Evolutionary conservation across 2,113 vertebrate genomes (phyloP).

Genomic region (Erythrocebus patas): DNA sequence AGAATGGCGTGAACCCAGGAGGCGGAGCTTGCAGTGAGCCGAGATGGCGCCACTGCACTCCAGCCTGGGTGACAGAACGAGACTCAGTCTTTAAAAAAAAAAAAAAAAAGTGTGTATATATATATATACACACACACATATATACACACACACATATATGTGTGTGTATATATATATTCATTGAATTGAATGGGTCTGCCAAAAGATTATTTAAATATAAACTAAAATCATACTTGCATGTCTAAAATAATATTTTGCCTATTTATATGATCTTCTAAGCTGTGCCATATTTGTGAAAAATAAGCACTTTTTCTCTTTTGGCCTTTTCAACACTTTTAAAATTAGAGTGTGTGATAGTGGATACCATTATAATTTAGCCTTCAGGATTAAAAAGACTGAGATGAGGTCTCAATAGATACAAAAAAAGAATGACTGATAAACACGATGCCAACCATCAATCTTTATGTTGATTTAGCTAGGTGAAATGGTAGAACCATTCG

Average conservation of each 20-base stretch:
- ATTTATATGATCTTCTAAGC: not conserved
- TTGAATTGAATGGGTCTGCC: not conserved
- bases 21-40: no score
- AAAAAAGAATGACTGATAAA: not conserved
- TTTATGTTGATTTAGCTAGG: not conserved
- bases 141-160: no score
- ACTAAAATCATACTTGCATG: not conserved
- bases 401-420: not conserved
- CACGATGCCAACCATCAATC: not conserved
- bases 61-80: no score
- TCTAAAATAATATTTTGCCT: not conserved
- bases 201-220: not conserved
- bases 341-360: not conserved
- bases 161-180: no score
- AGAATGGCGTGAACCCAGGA: no score
- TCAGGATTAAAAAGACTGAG: not conserved
- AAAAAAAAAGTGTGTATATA: no score
- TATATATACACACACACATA: no score
- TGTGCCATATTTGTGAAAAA: not conserved
- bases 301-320: not conserved
- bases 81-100: no score
- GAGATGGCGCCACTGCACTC: no score
- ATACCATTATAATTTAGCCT: not conserved
- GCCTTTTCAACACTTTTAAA: not conserved
- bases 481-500: not conserved